Percentiles rank a stretch among this genome's conserved stretches.
These are phyloP conservation scores for Chironex yamaguchii DNA, from an alignment of 30 jellyfish, hydroid and myxozoan genomes.

Conservation along the genomic window DNA sequence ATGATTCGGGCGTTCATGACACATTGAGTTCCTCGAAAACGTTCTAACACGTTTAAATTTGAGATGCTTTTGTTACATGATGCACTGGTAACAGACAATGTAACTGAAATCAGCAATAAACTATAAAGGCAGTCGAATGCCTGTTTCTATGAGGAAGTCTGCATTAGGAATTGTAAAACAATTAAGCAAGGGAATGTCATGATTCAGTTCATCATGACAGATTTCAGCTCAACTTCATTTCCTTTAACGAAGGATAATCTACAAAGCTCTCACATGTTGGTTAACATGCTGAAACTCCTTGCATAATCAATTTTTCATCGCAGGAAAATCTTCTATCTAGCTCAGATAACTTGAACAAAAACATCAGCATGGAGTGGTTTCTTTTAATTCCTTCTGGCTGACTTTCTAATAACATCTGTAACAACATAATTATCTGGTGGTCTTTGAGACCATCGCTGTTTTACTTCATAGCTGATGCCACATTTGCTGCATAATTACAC, in stretches of 20 bases:
- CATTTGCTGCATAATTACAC: too few relatives aligned
- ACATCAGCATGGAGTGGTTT: slow-evolving; percentile 14
- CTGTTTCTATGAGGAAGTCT: slow-evolving; percentile 10
- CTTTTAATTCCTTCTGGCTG: slow-evolving; percentile 14
- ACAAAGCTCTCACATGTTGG: too few relatives aligned
- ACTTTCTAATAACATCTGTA: slow-evolving; percentile 5
- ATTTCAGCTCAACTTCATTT: slow-evolving; percentile 12
- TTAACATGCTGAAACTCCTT: slow-evolving; percentile 36
- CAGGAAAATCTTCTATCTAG: slow-evolving; percentile 43
- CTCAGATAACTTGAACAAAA: slow-evolving; percentile 26
- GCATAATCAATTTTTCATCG: slow-evolving; percentile 15
- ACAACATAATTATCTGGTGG: slow-evolving; percentile 1
- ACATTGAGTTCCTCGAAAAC: slow-evolving; percentile 6
- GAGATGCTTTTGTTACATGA: slow-evolving; percentile 28
- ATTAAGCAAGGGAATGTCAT: slow-evolving; percentile 21
- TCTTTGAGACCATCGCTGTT: too few relatives aligned
- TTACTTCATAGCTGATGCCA: too few relatives aligned
- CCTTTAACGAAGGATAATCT: slow-evolving; percentile 31
- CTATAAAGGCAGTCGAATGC: slow-evolving; percentile 28
- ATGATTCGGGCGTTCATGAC: slow-evolving; percentile 16
- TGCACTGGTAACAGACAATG: slow-evolving; percentile 29
- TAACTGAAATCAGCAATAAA: slow-evolving; percentile 16
- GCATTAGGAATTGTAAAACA: slow-evolving; percentile 3
- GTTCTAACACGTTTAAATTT: slow-evolving; percentile 18
- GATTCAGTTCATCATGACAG: slow-evolving; percentile 1